A percentile compares a stretch with the other conserved stretches of the same genome.
Conservation (phyloP, 2,797 vertebrate species). For the Oreochromis mossambicus region DNA sequence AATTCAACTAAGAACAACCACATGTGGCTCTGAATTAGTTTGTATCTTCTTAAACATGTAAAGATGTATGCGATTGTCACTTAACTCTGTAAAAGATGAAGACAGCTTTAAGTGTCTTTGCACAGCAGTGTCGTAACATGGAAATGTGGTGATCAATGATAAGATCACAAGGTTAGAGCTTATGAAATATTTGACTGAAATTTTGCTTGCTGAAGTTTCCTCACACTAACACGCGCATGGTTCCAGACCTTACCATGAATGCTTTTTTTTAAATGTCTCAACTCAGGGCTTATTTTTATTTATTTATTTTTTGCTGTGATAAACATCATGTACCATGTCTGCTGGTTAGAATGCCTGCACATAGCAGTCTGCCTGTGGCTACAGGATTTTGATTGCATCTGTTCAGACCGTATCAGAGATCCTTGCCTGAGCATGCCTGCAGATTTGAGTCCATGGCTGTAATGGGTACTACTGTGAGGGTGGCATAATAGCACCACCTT, state of each 20-base stretch:
- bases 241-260: neutral
- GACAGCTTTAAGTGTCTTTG: neutral
- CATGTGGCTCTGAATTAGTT: neutral
- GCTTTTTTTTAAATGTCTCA: too few species aligned
- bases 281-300: neutral
- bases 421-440: neutral
- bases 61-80: neutral
- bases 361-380: neutral
- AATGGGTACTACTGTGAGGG: neutral
- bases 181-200: neutral
- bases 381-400: neutral
- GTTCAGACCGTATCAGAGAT: neutral
- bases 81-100: neutral
- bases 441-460: rapidly evolving
- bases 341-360: neutral
- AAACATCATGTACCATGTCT: neutral
- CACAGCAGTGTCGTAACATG: neutral
- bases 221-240: rapidly evolving
- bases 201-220: neutral
- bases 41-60: neutral
- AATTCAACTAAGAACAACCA: neutral
- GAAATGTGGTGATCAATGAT: neutral
- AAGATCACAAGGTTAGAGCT: neutral
- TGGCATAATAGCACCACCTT: neutral
- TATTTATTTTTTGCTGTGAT: neutral